A percentile compares a stretch with the other conserved stretches of the same genome.
phyloP scores from a whole-genome alignment of 2,797 vertebrate species.

The Otolemur crassicaudatus region DNA sequence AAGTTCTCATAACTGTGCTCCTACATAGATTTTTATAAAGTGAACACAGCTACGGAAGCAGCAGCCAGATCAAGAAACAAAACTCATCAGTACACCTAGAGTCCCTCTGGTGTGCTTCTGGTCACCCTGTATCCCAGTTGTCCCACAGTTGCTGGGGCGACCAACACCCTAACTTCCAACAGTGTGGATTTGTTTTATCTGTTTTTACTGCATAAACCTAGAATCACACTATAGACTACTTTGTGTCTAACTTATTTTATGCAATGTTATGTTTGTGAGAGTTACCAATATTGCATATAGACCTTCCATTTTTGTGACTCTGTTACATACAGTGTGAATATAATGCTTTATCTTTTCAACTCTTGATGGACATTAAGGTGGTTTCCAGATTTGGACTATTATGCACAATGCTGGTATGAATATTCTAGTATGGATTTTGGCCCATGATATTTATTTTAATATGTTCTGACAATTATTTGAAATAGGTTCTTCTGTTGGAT shows the following conservation, averaged over 20 bases:
- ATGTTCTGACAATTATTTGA: background rate
- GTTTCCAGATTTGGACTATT: background rate
- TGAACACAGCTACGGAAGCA: background rate
- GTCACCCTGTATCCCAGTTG: background rate
- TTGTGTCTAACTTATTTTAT: background rate
- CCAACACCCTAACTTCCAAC: background rate
- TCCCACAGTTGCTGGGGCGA: too few species aligned
- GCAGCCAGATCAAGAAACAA: background rate
- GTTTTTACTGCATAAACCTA: background rate
- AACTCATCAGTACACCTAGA: background rate
- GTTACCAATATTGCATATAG: background rate
- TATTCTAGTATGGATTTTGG: background rate
- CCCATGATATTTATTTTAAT: background rate
- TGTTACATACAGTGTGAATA: background rate
- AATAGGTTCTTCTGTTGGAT: background rate
- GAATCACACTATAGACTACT: background rate
- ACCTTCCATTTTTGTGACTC: background rate
- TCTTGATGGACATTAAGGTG: background rate
- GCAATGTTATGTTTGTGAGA: background rate
- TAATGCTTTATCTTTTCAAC: background rate
- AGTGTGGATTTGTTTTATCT: background rate
- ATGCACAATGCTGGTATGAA: background rate
- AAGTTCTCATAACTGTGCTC: background rate
- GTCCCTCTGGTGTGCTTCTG: fast-evolving
- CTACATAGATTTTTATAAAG: background rate